Conservation (phyloP, 1,140 invertebrate species). For the Campodea augens region DNA sequence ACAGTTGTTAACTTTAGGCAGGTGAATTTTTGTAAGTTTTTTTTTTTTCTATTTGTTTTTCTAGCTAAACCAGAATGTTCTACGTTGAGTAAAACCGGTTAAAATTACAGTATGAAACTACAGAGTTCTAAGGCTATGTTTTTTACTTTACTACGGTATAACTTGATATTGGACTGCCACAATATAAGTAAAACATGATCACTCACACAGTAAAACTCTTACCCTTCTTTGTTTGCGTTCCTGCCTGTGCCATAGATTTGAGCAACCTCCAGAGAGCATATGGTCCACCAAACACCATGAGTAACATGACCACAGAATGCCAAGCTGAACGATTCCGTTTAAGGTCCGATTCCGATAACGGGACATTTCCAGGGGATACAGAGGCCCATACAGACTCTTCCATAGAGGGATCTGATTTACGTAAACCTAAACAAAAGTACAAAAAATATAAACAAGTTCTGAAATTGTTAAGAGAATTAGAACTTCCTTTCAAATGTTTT, state of each 20-base stretch:
- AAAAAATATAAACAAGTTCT: too few species aligned
- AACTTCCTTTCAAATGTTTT: constrained; percentile 29
- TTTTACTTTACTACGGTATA: constrained; percentile 1
- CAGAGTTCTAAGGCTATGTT: constrained; percentile 1
- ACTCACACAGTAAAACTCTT: constrained; percentile 11
- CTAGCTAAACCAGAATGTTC: background rate
- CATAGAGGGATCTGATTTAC: too few species aligned
- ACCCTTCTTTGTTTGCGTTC: constrained; percentile 30
- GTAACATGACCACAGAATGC: constrained; percentile 55
- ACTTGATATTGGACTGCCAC: constrained; percentile 5
- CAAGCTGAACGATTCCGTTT: constrained; percentile 20
- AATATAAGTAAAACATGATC: constrained; percentile 1
- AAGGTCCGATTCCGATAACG: constrained; percentile 21
- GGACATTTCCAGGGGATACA: constrained; percentile 9
- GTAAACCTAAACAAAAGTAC: too few species aligned
- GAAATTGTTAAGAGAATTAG: constrained; percentile 23
- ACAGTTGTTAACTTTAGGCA: too few species aligned
- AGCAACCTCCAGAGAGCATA: constrained; percentile 79
- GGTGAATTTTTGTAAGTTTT: too few species aligned
- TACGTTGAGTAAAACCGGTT: constrained; percentile 17
- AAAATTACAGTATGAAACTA: constrained; percentile 4
- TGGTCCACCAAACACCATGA: constrained; percentile 68
- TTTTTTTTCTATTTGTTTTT: background rate
- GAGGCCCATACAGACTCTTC: constrained; percentile 21
- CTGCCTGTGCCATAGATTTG: constrained; percentile 32